Evolutionary conservation across 2,888 invertebrate species (phyloP), one percentile per base, ranked within the genome.

Genomic region (Phlogophora meticulosa): DNA sequence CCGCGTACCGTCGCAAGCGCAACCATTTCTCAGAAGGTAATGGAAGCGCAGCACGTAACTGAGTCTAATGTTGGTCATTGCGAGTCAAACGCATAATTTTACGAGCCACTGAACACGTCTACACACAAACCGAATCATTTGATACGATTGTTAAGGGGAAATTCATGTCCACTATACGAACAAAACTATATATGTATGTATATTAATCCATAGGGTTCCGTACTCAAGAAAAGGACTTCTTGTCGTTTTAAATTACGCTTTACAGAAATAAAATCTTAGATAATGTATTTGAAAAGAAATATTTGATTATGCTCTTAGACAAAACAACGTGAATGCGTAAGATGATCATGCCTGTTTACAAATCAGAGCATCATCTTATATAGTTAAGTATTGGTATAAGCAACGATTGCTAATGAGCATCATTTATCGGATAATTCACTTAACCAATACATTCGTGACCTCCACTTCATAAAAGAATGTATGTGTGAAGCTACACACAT

Each of bases 31-130:
- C 64, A 81, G 85, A 87, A 87, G 69, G 82, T 85, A 86, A 87
- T 85, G 67, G 66, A 82, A 76, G 76, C 73, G 77, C 79, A 80
- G 78, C 84, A 85, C 83, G 86, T 85, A 86, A 82, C 80, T 76
- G 76, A 79, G 72, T 56, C 64, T 81, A 85, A 82, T 80, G 81
- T 77, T 72, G 74, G 80, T 81, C 80, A 71, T 66, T 71, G 83
- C 80, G 83, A 88, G 79, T 83, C 87, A 84, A 90, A 89, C 81
- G 80, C 85, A 88, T 89, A 85, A 89, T 90, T 90, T 91, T 80
- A 90, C 88, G 87, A 84, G 79, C 72, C 85, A 90, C 82, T 90
- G 88, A 86, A 84, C 90, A 87, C 85, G 71, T 77, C 67, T 80
- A 74, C 76, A 83, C 72, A 85, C 78, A 76, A 78, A 78, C 65